Evolutionary conservation across 1,140 invertebrate genomes (phyloP).

Genomic region (Tetramorium parvispinum): DNA sequence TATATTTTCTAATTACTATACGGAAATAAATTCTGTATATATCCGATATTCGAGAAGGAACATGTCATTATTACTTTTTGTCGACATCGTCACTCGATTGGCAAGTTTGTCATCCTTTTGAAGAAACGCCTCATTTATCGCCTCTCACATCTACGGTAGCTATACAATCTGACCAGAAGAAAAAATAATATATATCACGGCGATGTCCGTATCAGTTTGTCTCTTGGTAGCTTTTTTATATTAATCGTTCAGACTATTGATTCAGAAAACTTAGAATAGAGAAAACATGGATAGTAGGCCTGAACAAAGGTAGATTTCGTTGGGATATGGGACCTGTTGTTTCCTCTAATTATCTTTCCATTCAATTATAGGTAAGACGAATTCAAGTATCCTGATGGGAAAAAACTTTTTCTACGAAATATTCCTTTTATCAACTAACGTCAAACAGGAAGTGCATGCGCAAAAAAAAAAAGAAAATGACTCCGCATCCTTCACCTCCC

Average conservation of each 20-base stretch:
- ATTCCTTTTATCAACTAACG: slow-evolving; percentile 63
- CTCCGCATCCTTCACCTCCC: slow-evolving; percentile 65
- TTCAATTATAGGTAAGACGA: slow-evolving; percentile 55
- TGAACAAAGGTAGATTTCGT: slow-evolving; percentile 62
- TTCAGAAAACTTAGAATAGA: not conserved
- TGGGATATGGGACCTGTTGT: slow-evolving; percentile 64
- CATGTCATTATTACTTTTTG: slow-evolving; percentile 78
- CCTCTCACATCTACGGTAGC: slow-evolving; percentile 16
- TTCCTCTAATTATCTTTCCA: slow-evolving; percentile 56
- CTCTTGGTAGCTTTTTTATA: slow-evolving; percentile 43
- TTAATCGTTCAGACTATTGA: slow-evolving; percentile 43
- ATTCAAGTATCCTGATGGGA: slow-evolving; percentile 50
- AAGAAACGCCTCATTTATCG: slow-evolving; percentile 48
- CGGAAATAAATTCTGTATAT: slow-evolving; percentile 85
- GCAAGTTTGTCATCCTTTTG: slow-evolving; percentile 51
- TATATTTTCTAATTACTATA: slow-evolving; percentile 86
- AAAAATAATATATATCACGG: not conserved
- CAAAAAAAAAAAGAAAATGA: slow-evolving; percentile 67
- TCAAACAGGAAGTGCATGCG: slow-evolving; percentile 63
- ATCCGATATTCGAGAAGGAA: slow-evolving; percentile 82
- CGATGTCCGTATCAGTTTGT: slow-evolving; percentile 25
- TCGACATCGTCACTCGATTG: slow-evolving; percentile 41
- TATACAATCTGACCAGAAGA: not conserved
- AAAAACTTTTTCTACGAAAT: slow-evolving; percentile 71
- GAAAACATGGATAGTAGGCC: slow-evolving; percentile 38